Base-by-base conservation (phyloP, 1,140 invertebrate species). In the Philotrypesis tridentata region DNA sequence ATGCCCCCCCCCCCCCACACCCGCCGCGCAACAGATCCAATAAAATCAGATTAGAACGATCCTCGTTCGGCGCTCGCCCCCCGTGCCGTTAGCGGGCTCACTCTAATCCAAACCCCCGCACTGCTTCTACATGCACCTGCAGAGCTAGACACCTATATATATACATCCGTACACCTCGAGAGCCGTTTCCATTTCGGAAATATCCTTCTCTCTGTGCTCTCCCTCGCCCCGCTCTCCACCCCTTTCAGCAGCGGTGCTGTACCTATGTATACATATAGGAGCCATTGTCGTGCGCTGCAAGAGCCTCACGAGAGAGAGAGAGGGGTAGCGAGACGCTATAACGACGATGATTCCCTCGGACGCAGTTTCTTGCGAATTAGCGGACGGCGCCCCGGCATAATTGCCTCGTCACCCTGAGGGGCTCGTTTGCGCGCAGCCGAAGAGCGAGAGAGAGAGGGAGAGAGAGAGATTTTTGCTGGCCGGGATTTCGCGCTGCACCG, bases 361-460 rank as follows among this genome's bases (percentile, higher is more conserved):
- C 61, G 48, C 48, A 55, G 48, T 65, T 65, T 65, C 61, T 29
- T 27, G 61, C 61, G 61, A 65, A 65, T 65, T 65, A 65, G 61
- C 61, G 61, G 72, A 29, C 21, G 43, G n/a, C n/a, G n/a, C n/a
- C 21, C 25, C 25, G 60, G 73, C 60, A 75, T 75, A 75, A 75
- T 75, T 75, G 73, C 11, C 73, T 63, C 72, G 2, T 74, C 72
- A 61, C 43, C 72, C 29, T 6, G n/a, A n/a, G 40, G 61, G 61
- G 8, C 61, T 27, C 61, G 61, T 65, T 29, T 17, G 25, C 61
- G 23, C 23, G 61, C 23, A 60, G 14, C 11, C 61, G 61, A 27
- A 12, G 23, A 9, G 55, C 14, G 61, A n/a, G n/a, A n/a, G n/a
- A n/a, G n/a, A n/a, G n/a, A n/a, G n/a, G n/a, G n/a, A n/a, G n/a